Conservation (phyloP, 30 jellyfish, hydroid and myxozoan genomes). For the Chrysaora quinquecirrha region DNA sequence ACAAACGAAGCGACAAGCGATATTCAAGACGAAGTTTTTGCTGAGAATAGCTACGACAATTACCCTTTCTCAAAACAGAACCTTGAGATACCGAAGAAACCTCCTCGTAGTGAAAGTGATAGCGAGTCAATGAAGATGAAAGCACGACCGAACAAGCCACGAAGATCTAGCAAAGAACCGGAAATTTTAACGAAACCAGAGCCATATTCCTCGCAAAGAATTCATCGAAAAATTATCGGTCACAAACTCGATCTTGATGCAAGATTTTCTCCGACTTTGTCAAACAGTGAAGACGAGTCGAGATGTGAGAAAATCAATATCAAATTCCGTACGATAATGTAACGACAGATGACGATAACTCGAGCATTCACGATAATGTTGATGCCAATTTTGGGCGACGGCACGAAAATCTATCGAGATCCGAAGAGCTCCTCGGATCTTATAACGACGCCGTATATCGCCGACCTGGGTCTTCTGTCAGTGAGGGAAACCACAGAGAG, state of each 20-base stretch:
- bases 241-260: constrained; percentile 17
- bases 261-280: constrained; percentile 51
- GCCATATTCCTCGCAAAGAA: constrained; percentile 69
- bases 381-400: too few relatives aligned
- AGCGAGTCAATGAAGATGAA: not conserved
- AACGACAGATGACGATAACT: not conserved
- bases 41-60: constrained; percentile 47
- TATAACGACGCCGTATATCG: too few relatives aligned
- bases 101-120: constrained; percentile 74
- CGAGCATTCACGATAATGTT: too few relatives aligned
- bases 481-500: constrained; percentile 12
- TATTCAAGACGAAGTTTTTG: constrained; percentile 21
- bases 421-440: too few relatives aligned
- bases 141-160: constrained; percentile 52
- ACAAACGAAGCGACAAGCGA: not conserved
- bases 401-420: too few relatives aligned
- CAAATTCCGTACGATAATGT: constrained; percentile 24
- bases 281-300: constrained; percentile 60
- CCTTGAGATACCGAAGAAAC: constrained; percentile 71
- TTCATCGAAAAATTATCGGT: constrained; percentile 39
- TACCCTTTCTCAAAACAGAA: constrained; percentile 74
- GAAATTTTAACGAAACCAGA: constrained; percentile 34
- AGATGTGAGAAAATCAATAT: not conserved
- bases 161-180: constrained; percentile 38
- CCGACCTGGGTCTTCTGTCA: not conserved